A percentile compares a stretch with the other conserved stretches of the same genome.
phyloP scores from a whole-genome alignment of 2,797 vertebrate genomes.

The Characodon lateralis region DNA sequence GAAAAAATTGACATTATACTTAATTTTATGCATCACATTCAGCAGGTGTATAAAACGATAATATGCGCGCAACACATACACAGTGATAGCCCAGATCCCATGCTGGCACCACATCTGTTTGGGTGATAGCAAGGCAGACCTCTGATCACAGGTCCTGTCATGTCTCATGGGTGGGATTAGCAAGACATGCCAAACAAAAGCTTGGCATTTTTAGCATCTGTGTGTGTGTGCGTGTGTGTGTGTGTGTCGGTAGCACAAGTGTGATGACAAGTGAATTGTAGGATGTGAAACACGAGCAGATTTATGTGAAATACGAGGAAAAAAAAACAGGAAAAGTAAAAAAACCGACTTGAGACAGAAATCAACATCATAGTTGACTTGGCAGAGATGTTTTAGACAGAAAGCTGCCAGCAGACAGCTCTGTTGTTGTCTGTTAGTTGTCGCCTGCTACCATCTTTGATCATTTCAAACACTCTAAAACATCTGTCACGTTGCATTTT shows the following conservation, averaged over 20 bases:
- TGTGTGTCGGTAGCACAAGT: background rate
- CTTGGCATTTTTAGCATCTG: background rate
- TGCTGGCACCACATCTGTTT: slow-evolving; percentile 71
- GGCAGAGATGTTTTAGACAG: slow-evolving; percentile 14
- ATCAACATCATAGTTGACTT: background rate
- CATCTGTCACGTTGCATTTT: slow-evolving; percentile 60
- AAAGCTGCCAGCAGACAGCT: slow-evolving; percentile 50
- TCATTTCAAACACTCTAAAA: slow-evolving; percentile 62
- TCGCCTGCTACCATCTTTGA: slow-evolving; percentile 54
- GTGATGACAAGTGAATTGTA: background rate
- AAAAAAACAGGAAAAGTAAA: slow-evolving; percentile 2
- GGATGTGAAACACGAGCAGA: slow-evolving; percentile 2
- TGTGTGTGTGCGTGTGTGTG: background rate
- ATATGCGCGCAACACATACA: background rate
- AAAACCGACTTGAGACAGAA: slow-evolving; percentile 4
- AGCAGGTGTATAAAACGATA: slow-evolving; percentile 1
- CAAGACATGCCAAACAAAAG: slow-evolving; percentile 46
- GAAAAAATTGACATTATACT: background rate
- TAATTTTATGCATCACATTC: slow-evolving; percentile 22
- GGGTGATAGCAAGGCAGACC: slow-evolving; percentile 46
- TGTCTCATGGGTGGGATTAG: slow-evolving; percentile 57
- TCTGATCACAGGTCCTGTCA: slow-evolving; percentile 70
- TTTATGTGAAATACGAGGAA: background rate
- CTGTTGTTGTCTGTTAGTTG: slow-evolving; percentile 54
- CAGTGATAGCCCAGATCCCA: slow-evolving; percentile 40